These are phyloP conservation scores for Psilopogon haemacephalus DNA, from an alignment of 2,113 vertebrate genomes.

Conservation along the genomic window DNA sequence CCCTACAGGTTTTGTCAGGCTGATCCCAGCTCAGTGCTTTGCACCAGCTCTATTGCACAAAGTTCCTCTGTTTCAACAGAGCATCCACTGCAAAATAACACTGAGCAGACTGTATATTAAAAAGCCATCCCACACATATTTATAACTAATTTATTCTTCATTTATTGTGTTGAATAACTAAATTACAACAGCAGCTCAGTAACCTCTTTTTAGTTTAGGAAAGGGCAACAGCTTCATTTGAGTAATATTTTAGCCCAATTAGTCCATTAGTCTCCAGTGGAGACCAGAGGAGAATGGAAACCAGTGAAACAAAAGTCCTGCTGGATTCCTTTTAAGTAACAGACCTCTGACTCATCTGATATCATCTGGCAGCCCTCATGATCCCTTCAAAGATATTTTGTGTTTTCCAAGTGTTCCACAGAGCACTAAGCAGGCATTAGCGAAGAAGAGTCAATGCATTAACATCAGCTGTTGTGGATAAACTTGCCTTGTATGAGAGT, in stretches of 20 bases:
- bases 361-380: slow-evolving; percentile 39
- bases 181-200: slow-evolving; percentile 73
- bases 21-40: background rate
- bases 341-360: slow-evolving; percentile 59
- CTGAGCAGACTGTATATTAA: slow-evolving; percentile 61
- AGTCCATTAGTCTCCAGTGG: slow-evolving; percentile 74
- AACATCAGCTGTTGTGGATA: background rate
- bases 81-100: slow-evolving; percentile 57
- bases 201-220: slow-evolving; percentile 73
- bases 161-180: slow-evolving; percentile 69
- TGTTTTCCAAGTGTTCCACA: slow-evolving; percentile 29
- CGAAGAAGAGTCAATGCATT: background rate
- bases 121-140: slow-evolving; percentile 61
- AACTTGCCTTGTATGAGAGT: background rate
- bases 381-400: slow-evolving; percentile 28
- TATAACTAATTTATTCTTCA: slow-evolving; percentile 72
- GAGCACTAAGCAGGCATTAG: slow-evolving; percentile 33
- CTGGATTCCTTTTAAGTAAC: slow-evolving; percentile 62
- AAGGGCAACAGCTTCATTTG: slow-evolving; percentile 71
- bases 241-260: slow-evolving; percentile 73
- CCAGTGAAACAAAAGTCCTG: slow-evolving; percentile 51
- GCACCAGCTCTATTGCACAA: slow-evolving; percentile 10
- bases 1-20: background rate
- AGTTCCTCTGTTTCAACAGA: slow-evolving; percentile 42
- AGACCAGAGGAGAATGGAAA: slow-evolving; percentile 64